These are phyloP conservation scores for Cynodonichthys magdalenae DNA, from an alignment of 2,797 vertebrate species.

Conservation along the genomic window DNA sequence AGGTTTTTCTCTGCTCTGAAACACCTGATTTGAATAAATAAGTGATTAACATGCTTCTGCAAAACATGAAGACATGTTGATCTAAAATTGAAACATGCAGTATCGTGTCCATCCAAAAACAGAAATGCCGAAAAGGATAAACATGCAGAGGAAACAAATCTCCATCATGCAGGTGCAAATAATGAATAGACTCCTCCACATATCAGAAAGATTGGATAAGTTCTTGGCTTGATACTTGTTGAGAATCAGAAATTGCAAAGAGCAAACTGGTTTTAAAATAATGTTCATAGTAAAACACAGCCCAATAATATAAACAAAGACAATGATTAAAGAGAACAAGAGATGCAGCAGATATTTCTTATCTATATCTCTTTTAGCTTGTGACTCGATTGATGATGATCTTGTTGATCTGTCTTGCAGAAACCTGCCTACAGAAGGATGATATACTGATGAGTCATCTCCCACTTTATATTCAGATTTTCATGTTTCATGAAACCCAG, in stretches of 20 bases:
- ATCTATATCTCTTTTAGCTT: not conserved
- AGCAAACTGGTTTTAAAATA: not conserved
- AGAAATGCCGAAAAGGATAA: not conserved
- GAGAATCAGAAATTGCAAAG: not conserved
- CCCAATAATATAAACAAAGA: not conserved
- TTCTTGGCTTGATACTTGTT: not conserved
- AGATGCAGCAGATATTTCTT: not conserved
- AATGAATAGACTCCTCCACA: not conserved
- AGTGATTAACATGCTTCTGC: too few relatives aligned
- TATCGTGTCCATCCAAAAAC: too few relatives aligned
- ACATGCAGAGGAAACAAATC: slow-evolving; percentile 12
- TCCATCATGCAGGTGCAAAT: slow-evolving; percentile 3
- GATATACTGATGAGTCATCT: not conserved
- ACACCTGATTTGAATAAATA: too few relatives aligned
- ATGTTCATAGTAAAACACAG: not conserved
- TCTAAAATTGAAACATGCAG: too few relatives aligned
- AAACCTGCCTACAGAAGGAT: not conserved
- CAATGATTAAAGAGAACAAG: not conserved
- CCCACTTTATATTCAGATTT: not conserved
- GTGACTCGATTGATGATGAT: not conserved
- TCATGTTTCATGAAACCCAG: not conserved
- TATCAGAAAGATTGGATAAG: not conserved
- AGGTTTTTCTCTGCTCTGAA: too few relatives aligned
- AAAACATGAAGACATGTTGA: too few relatives aligned
- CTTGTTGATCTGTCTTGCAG: not conserved